Evolutionary conservation across 1,140 invertebrate genomes (phyloP).

Genomic region (Conus betulinus): DNA sequence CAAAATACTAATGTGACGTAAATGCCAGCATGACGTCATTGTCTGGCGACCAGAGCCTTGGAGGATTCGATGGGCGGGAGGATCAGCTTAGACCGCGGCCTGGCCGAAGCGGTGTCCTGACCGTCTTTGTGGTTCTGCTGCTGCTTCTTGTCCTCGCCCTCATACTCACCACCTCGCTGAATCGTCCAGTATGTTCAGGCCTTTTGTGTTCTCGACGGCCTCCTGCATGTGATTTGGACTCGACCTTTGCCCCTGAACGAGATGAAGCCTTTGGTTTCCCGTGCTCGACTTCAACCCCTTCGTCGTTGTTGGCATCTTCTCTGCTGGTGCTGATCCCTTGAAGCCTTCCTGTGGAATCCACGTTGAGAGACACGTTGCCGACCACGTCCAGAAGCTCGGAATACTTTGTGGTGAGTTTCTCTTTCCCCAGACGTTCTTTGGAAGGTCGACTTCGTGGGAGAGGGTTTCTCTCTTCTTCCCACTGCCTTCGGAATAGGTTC

Average conservation of each 20-base stretch:
- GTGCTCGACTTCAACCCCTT: background rate
- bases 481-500: background rate
- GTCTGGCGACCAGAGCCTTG: background rate
- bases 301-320: background rate
- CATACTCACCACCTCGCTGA: background rate
- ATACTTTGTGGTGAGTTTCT: background rate
- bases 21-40: background rate
- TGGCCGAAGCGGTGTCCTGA: background rate
- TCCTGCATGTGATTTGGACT: background rate
- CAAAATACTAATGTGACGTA: too few relatives aligned
- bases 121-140: background rate
- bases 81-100: background rate
- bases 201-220: background rate
- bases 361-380: background rate
- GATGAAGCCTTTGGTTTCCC: background rate
- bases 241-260: background rate
- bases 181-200: background rate
- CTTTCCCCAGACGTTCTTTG: background rate
- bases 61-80: conserved; percentile 2
- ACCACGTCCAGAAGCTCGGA: background rate
- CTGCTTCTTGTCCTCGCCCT: background rate
- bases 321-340: background rate
- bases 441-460: background rate
- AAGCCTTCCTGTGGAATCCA: background rate
- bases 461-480: background rate